Evolutionary conservation across 2,888 invertebrate genomes (phyloP).

Genomic region (Hydraecia micacea): DNA sequence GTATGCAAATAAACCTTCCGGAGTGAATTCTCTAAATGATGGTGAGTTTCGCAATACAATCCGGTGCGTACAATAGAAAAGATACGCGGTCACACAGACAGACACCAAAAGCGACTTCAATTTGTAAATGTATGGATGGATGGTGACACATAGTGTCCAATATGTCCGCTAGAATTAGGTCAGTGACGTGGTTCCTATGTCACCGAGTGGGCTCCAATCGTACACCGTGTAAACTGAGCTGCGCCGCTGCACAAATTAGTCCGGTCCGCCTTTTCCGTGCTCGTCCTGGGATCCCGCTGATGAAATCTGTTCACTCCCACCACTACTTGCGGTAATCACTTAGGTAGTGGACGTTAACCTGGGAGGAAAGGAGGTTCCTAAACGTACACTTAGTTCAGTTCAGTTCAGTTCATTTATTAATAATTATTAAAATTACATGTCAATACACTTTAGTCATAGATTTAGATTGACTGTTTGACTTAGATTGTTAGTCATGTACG

Average conservation of each 20-base stretch:
- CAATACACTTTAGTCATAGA: no score
- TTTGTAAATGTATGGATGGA: neutral
- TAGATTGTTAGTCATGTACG: neutral
- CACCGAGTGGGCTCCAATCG: conserved; percentile 25
- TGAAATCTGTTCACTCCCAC: conserved; percentile 50
- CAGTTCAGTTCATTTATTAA: no score
- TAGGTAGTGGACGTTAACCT: conserved; percentile 15
- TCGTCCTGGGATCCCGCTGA: conserved; percentile 50
- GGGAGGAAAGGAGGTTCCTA: neutral
- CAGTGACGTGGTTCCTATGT: conserved; percentile 23
- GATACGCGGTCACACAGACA: neutral
- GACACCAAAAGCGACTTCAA: neutral
- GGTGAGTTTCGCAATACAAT: neutral
- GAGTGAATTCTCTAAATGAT: neutral
- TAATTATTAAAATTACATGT: no score
- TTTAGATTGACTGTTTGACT: no score
- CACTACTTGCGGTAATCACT: conserved; percentile 48
- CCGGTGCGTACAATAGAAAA: neutral
- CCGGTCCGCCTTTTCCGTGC: conserved; percentile 67
- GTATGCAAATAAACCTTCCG: neutral
- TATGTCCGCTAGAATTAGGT: conserved; percentile 29
- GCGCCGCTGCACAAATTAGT: conserved; percentile 59
- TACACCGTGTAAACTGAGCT: conserved; percentile 45
- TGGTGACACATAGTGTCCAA: neutral
- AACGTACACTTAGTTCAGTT: no score